Percentiles rank a stretch among this genome's conserved stretches.
phyloP scores from a whole-genome alignment of 1,140 invertebrate genomes.

The Arion vulgaris region DNA sequence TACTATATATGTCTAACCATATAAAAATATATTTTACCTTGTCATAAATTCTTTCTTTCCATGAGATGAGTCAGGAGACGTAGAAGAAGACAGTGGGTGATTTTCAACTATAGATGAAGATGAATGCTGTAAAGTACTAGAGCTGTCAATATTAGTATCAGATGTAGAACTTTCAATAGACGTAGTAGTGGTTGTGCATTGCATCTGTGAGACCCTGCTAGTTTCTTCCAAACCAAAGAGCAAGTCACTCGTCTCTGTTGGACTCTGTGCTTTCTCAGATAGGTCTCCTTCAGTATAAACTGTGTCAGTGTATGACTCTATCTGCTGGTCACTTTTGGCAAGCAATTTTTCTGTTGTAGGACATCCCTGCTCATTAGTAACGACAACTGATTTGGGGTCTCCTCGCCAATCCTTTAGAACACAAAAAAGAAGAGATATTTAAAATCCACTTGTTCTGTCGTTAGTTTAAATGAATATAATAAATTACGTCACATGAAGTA shows the following conservation, averaged over 20 bases:
- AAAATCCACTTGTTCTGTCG: no score
- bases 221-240: slow-evolving; percentile 43
- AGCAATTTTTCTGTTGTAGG: slow-evolving; percentile 22
- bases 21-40: slow-evolving; percentile 47
- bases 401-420: slow-evolving; percentile 82
- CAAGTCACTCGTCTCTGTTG: slow-evolving; percentile 11
- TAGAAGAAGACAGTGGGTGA: slow-evolving; percentile 38
- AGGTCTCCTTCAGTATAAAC: neutral
- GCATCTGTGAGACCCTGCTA: slow-evolving; percentile 44
- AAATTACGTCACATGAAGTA: no score
- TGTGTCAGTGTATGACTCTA: neutral
- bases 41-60: slow-evolving; percentile 60
- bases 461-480: no score
- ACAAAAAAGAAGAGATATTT: neutral
- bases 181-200: slow-evolving; percentile 59
- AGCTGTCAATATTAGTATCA: slow-evolving; percentile 49
- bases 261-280: neutral
- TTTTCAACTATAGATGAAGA: slow-evolving; percentile 60
- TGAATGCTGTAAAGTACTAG: slow-evolving; percentile 41
- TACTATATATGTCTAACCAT: no score
- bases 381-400: slow-evolving; percentile 68
- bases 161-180: slow-evolving; percentile 47
- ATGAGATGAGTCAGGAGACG: slow-evolving; percentile 39
- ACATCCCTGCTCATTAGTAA: slow-evolving; percentile 11
- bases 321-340: neutral